phyloP scores from a whole-genome alignment of 2,113 vertebrate genomes.

The Phalacrocorax aristotelis region DNA sequence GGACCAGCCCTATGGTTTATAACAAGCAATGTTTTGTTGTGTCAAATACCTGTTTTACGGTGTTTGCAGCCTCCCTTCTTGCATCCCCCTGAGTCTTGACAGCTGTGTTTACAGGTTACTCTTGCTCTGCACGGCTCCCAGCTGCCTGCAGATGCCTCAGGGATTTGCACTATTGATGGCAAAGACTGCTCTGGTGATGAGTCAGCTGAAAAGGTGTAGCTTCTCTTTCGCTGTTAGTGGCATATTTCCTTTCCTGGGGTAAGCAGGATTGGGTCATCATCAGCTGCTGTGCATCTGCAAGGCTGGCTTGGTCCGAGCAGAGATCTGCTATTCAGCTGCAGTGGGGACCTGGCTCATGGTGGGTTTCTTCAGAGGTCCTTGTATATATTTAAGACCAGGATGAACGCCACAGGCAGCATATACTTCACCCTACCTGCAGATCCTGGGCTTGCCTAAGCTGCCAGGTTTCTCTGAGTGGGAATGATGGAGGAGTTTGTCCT shows the following conservation, averaged over 20 bases:
- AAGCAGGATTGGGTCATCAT: not conserved
- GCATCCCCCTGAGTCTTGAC: not conserved
- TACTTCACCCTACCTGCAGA: not conserved
- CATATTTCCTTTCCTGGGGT: not conserved
- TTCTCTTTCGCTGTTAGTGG: not conserved
- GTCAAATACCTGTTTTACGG: not conserved
- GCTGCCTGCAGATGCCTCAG: conserved; percentile 26
- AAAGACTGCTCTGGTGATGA: not conserved
- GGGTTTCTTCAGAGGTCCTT: not conserved
- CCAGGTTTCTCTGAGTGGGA: not conserved
- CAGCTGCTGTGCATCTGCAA: not conserved
- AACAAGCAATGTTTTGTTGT: not conserved
- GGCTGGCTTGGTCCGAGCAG: not conserved
- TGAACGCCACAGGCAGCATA: not conserved
- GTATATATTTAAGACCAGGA: not conserved
- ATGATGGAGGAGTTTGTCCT: not conserved
- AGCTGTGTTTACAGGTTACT: not conserved
- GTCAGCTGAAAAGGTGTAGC: conserved; percentile 21
- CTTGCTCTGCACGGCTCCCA: not conserved
- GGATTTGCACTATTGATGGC: not conserved
- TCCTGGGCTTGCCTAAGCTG: not conserved
- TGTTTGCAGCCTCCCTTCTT: not conserved
- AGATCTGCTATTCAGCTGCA: not conserved
- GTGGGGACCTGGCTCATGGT: not conserved
- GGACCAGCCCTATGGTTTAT: not conserved